Evolutionary conservation across 2,113 vertebrate genomes (phyloP).

Genomic region (Mystacornis crossleyi): DNA sequence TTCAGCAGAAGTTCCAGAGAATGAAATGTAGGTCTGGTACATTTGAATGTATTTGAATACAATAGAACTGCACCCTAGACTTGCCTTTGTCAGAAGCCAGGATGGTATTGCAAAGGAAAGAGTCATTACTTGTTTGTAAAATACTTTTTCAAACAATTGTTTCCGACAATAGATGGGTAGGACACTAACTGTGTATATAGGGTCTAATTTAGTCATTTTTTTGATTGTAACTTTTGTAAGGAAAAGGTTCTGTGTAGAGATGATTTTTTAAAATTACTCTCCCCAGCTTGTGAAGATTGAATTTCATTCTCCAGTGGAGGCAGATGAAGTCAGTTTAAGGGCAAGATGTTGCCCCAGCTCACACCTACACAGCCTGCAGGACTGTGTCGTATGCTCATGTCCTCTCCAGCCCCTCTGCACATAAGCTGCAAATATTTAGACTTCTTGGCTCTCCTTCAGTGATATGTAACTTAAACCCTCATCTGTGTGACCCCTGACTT

Average conservation of each 20-base stretch:
- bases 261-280: background rate
- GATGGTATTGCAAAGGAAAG: background rate
- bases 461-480: background rate
- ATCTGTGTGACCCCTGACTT: slow-evolving; percentile 3
- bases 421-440: background rate
- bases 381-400: background rate
- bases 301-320: background rate
- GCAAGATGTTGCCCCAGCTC: background rate
- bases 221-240: background rate
- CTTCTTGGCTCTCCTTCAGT: background rate
- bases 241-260: background rate
- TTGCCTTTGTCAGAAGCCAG: background rate
- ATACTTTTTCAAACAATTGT: background rate
- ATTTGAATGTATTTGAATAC: background rate
- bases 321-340: background rate
- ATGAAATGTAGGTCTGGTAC: background rate
- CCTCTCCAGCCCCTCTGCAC: background rate
- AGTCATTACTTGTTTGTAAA: background rate
- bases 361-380: background rate
- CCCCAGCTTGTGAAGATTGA: background rate
- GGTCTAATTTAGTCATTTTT: background rate
- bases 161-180: background rate
- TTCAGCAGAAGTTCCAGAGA: background rate
- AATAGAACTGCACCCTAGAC: background rate
- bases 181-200: background rate